Conservation (phyloP, 2,888 invertebrate genomes). For the Coecobrya sp. region DNA sequence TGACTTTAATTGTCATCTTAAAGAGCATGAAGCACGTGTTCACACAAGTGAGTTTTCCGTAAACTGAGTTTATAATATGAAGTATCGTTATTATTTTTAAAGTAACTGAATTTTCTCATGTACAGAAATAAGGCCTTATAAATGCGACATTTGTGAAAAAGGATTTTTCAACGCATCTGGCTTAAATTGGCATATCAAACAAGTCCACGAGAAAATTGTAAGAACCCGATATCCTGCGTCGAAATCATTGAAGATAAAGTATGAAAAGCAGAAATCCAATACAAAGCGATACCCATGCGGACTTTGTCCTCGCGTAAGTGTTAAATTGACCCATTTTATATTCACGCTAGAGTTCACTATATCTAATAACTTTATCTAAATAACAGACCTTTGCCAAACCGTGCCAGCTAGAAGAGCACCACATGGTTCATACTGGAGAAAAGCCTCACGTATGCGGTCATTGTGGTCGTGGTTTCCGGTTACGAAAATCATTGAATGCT, state of each 20-base stretch:
- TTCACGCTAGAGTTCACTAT: too few relatives aligned
- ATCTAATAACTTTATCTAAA: not conserved
- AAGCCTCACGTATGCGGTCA: conserved; percentile 31
- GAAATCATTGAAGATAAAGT: not conserved
- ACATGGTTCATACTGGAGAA: conserved; percentile 60
- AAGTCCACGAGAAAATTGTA: not conserved
- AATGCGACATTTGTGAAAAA: not conserved
- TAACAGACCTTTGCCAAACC: conserved; percentile 27
- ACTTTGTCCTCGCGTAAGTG: conserved; percentile 4
- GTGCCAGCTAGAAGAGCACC: conserved; percentile 9
- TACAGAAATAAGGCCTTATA: conserved; percentile 16
- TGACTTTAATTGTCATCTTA: not conserved
- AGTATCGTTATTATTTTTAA: not conserved
- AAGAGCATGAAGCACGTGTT: not conserved
- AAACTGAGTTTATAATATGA: not conserved
- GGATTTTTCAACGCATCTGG: not conserved
- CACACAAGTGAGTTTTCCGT: conserved; percentile 38
- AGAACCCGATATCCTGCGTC: not conserved
- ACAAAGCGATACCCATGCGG: not conserved
- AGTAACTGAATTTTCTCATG: not conserved
- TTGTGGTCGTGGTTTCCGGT: conserved; percentile 29
- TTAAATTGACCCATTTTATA: not conserved
- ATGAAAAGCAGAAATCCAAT: not conserved
- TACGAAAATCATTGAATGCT: not conserved
- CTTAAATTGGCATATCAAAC: not conserved